Base-by-base conservation (phyloP, 2,113 vertebrate genomes). In the Dryoscopus gambensis region DNA sequence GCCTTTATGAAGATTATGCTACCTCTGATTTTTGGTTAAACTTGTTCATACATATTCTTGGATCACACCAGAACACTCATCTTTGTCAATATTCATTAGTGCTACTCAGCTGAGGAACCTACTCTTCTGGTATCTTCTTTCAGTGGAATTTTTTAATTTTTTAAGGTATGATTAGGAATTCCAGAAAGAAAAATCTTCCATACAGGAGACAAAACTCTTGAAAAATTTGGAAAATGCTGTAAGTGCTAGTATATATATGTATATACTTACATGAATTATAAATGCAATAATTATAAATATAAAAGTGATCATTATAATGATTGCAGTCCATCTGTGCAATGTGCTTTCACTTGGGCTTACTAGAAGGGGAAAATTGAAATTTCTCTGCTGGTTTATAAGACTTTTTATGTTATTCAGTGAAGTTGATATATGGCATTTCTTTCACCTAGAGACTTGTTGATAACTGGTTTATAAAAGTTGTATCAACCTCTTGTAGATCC, bases 381-480 rank as follows among this genome's bases (percentile, higher is more conserved):
- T 76, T 69, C n/a, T 69, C 9, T 55, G 13, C 30, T 69, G 25
- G 17, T 55, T 83, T 55, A 9, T 62, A 42, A 37, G 15, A 31
- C 18, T 33, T 76, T 47, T 23, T 49, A 27, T 0, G 0, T 55
- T 62, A 23, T 55, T 49, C 21, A 27, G 10, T 35, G n/a, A 39
- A 39, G 33, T 8, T 67, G 33, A 28, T 52, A 28, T 9, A 16
- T 23, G 30, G 55, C 10, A 23, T 62, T 69, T 86, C 23, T 84
- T 70, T 74, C 27, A 89, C 42, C 19, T 37, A 67, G 5, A 69
- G 28, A 25, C 22, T 65, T 83, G 25, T 42, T 81, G 30, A 44
- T 42, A 52, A 46, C 28, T 65, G 17, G 22, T 33, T 77, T 55
- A 35, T 50, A 49, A 65, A 78, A 90, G 30, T 53, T 57, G 9